Base-by-base conservation (phyloP, 2,888 invertebrate species). In the Rosalia funebris region DNA sequence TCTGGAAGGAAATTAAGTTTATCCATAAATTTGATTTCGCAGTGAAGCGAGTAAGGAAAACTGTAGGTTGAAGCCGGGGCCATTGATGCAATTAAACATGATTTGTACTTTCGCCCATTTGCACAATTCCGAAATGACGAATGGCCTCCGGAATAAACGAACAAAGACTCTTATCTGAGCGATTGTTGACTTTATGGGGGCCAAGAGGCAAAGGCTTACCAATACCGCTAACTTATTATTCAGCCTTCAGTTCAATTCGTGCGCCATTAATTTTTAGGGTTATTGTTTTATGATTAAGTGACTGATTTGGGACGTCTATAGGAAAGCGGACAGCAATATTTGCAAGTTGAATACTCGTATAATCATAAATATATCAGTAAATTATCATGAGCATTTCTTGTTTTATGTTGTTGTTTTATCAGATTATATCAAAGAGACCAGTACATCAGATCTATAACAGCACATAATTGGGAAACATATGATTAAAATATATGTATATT, bases 61-160 rank as follows among this genome's bases (percentile, higher is more conserved):
- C 75, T 73, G 74, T 74, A 71, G 71, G 72, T 71, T 73, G 70
- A 75, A 62, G 63, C 62, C 72, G 65, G 75, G 74, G 74, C 78
- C 79, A 79, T 80, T 81, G 82, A 82, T 80, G 81, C 81, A 82
- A 82, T 82, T 82, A 82, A 82, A 81, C 79, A 81, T 81, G 81
- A 82, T 82, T 82, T 82, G 82, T 82, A 64, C 62, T 65, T 61
- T 80, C 81, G 66, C 62, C 68, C 78, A 77, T 80, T 79, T 77
- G 75, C 77, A 76, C 75, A 77, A 77, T 76, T 69, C 75, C 68
- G 66, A 60, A 73, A 80, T 81, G 79, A 80, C 80, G 79, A 79
- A 81, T 80, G 78, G 79, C 69, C 70, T 67, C 54, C 65, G 68
- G 74, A 75, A 75, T 72, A 70, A 71, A 66, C 71, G 76, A 77